phyloP scores from a whole-genome alignment of 2,888 invertebrate genomes.

The Antheraea assamensis region DNA sequence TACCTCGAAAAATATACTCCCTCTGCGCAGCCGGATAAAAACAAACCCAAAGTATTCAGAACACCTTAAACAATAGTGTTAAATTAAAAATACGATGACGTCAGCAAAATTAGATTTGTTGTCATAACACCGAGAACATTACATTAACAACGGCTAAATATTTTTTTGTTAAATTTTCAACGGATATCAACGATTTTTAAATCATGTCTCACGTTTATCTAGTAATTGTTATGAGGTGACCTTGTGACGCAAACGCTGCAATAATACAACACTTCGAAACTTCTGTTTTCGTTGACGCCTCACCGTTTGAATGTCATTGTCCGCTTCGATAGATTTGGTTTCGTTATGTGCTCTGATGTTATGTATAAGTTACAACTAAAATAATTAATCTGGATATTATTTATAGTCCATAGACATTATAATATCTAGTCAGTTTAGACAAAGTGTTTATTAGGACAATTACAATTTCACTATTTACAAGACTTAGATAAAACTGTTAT shows the following conservation, averaged over 20 bases:
- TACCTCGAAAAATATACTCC: too few relatives aligned
- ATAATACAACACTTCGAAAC: not conserved
- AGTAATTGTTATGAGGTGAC: constrained; percentile 8
- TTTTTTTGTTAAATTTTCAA: not conserved
- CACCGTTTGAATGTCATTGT: not conserved
- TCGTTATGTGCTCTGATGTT: not conserved
- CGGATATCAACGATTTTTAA: not conserved
- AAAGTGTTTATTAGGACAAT: too few relatives aligned
- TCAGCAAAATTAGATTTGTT: not conserved
- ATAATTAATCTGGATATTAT: too few relatives aligned
- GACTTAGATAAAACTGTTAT: too few relatives aligned
- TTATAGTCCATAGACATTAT: too few relatives aligned
- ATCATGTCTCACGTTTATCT: constrained; percentile 1
- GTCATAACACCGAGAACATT: not conserved
- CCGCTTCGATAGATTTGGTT: not conserved
- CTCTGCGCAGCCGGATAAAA: too few relatives aligned
- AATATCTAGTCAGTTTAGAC: too few relatives aligned
- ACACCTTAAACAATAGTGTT: not conserved
- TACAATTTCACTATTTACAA: too few relatives aligned
- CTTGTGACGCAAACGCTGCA: not conserved
- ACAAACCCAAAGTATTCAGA: too few relatives aligned
- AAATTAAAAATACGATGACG: not conserved
- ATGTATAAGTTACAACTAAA: not conserved
- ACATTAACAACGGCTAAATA: not conserved
- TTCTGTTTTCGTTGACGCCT: constrained; percentile 1